phyloP scores from a whole-genome alignment of 2,888 invertebrate genomes.

The Sphaerophoria rueppellii region DNA sequence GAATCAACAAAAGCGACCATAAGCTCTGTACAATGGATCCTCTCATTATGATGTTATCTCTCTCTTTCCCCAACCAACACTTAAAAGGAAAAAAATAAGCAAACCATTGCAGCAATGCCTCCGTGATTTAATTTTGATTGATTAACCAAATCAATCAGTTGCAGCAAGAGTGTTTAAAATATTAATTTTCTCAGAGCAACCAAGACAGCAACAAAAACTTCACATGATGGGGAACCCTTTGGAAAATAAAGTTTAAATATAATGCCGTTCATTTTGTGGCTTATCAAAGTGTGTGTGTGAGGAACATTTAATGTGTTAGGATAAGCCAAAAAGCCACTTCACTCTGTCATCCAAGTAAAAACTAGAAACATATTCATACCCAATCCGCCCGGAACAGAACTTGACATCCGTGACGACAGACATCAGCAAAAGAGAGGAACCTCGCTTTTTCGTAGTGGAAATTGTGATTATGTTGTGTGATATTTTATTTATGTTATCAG shows the following conservation, averaged over 20 bases:
- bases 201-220: neutral
- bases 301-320: neutral
- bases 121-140: constrained; percentile 58
- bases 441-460: neutral
- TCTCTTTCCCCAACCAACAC: neutral
- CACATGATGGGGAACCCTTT: neutral
- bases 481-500: neutral
- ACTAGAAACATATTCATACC: neutral
- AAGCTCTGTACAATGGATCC: constrained; percentile 30
- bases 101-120: constrained; percentile 5
- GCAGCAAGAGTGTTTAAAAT: constrained; percentile 49
- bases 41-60: constrained; percentile 25
- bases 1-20: constrained; percentile 39
- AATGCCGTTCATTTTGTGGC: neutral
- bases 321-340: neutral
- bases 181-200: neutral
- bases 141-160: constrained; percentile 67
- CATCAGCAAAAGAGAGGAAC: neutral
- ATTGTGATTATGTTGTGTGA: constrained; percentile 5
- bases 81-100: neutral
- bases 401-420: neutral
- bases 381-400: neutral
- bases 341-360: neutral
- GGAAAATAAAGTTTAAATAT: neutral
- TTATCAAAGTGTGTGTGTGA: neutral